These are phyloP conservation scores for Diaphora mendica DNA, from an alignment of 2,888 invertebrate species.

Conservation along the genomic window DNA sequence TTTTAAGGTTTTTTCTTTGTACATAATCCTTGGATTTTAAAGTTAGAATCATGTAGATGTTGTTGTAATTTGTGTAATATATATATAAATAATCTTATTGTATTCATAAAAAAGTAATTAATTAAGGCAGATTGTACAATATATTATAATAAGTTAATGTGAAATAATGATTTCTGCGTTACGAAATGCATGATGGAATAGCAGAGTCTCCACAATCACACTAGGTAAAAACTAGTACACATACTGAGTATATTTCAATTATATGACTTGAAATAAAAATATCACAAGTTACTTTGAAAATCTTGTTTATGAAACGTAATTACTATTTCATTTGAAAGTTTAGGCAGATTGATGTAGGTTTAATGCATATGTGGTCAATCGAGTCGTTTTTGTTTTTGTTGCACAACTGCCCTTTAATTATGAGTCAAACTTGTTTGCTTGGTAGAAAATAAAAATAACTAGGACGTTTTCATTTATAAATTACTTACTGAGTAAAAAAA, in stretches of 20 bases:
- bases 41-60: neutral
- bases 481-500: neutral
- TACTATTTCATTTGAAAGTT: neutral
- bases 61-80: neutral
- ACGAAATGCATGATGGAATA: too few relatives aligned
- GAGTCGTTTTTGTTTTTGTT: neutral
- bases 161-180: too few relatives aligned
- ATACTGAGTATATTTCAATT: too few relatives aligned
- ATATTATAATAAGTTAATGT: too few relatives aligned
- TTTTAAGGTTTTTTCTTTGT: constrained; percentile 9
- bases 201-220: too few relatives aligned
- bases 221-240: too few relatives aligned
- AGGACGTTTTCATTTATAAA: neutral
- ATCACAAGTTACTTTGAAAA: neutral
- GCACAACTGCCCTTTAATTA: neutral
- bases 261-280: too few relatives aligned
- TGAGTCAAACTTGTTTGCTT: neutral
- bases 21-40: neutral
- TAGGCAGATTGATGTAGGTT: neutral
- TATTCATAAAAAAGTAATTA: too few relatives aligned
- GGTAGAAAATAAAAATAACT: neutral
- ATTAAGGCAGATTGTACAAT: too few relatives aligned
- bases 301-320: neutral
- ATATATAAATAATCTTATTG: neutral
- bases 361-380: neutral